These are phyloP conservation scores for Actias luna DNA, from an alignment of 2,888 invertebrate genomes.

Conservation along the genomic window DNA sequence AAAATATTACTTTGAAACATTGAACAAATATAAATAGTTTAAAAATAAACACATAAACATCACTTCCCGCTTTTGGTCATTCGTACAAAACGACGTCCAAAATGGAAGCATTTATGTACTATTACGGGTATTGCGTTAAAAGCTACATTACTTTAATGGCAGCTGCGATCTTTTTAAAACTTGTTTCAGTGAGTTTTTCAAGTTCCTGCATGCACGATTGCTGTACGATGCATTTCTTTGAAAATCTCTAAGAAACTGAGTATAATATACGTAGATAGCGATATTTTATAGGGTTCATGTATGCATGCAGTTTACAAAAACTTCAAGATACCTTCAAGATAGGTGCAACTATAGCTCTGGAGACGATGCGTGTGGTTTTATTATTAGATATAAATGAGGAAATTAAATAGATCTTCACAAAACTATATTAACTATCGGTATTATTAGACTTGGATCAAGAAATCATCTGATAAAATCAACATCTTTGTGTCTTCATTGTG, in stretches of 20 bases:
- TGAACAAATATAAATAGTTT: neutral
- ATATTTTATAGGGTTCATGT: neutral
- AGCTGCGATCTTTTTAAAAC: slow-evolving; percentile 4
- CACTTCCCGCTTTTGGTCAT: neutral
- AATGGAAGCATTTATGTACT: neutral
- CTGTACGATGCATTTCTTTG: neutral
- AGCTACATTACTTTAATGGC: slow-evolving; percentile 11
- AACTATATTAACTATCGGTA: too few species aligned
- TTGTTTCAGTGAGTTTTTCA: neutral
- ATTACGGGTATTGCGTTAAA: neutral
- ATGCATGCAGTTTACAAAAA: too few species aligned
- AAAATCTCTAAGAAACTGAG: neutral
- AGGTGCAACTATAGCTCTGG: too few species aligned
- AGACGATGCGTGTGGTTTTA: too few species aligned
- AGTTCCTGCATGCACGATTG: too few species aligned
- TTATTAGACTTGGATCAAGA: too few species aligned
- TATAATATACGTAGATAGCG: neutral
- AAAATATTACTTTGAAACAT: neutral
- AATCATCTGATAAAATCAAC: too few species aligned
- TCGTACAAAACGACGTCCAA: neutral
- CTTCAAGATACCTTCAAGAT: too few species aligned
- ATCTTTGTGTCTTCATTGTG: too few species aligned
- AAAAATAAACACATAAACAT: neutral
- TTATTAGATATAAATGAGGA: too few species aligned
- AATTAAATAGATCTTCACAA: too few species aligned